These are phyloP conservation scores for Rhinolophus sinicus DNA, from an alignment of 2,113 vertebrate species.

Conservation along the genomic window DNA sequence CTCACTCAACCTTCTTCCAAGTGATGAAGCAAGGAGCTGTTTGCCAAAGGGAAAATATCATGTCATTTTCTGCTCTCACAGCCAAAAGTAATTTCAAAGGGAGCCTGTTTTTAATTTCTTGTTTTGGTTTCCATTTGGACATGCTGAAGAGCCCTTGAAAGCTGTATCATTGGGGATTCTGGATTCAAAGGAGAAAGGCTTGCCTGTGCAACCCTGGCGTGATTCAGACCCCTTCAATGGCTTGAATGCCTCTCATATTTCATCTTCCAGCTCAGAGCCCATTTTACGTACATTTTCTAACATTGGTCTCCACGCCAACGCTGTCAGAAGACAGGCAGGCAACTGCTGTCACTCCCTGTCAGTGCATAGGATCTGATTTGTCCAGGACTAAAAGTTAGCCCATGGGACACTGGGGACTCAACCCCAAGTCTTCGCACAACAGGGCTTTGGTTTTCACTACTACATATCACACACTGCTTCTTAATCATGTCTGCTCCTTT, in stretches of 20 bases:
- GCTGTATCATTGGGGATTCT: neutral
- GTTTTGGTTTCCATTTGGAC: constrained; percentile 53
- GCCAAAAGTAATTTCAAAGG: constrained; percentile 49
- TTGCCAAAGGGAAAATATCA: constrained; percentile 44
- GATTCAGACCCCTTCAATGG: too few relatives aligned
- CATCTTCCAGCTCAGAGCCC: neutral
- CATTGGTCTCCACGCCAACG: rapidly evolving
- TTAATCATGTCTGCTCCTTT: neutral
- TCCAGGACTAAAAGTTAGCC: neutral
- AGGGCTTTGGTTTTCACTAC: neutral
- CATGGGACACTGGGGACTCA: neutral
- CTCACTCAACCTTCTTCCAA: neutral
- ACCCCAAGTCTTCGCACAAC: rapidly evolving
- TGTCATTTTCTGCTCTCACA: constrained; percentile 45
- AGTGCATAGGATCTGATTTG: neutral
- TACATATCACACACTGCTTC: rapidly evolving
- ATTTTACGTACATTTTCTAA: neutral
- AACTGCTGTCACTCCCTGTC: neutral
- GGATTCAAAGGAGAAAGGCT: neutral
- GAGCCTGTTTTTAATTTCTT: constrained; percentile 33
- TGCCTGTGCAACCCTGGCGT: neutral
- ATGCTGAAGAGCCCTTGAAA: neutral
- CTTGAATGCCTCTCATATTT: neutral
- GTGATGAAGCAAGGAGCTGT: neutral
- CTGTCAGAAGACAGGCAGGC: neutral